These are phyloP conservation scores for Danio aesculapii DNA, from an alignment of 2,797 vertebrate species.

Conservation along the genomic window DNA sequence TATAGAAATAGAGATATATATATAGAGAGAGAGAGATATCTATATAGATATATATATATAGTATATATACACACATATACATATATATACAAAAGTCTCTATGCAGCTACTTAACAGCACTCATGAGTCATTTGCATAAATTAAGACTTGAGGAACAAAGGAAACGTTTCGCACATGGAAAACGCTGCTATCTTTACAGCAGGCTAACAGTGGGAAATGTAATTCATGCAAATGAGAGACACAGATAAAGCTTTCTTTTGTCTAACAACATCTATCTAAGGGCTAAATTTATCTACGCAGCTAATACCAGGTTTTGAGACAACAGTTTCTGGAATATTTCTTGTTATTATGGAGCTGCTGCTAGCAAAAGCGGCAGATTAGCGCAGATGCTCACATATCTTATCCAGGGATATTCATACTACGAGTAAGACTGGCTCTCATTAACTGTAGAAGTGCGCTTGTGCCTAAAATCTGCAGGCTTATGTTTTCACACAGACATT, in stretches of 20 bases:
- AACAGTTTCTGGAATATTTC: conserved; percentile 60
- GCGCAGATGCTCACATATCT: not conserved
- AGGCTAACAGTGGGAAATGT: conserved; percentile 76
- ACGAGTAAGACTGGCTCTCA: not conserved
- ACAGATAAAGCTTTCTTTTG: conserved; percentile 77
- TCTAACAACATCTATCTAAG: conserved; percentile 72
- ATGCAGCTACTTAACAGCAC: conserved; percentile 48
- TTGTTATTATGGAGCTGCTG: conserved; percentile 23
- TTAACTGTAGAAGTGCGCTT: not conserved
- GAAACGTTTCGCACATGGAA: conserved; percentile 70
- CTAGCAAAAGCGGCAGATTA: conserved; percentile 27
- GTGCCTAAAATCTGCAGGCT: not conserved
- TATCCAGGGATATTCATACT: not conserved
- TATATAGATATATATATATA: no score
- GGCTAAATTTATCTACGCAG: conserved; percentile 69
- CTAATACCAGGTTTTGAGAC: conserved; percentile 64
- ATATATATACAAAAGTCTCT: not conserved
- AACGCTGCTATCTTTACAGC: conserved; percentile 74
- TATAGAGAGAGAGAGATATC: no score
- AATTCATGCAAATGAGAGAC: conserved; percentile 82
- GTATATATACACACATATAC: no score
- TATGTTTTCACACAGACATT: not conserved
- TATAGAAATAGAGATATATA: no score
- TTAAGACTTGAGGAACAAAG: conserved; percentile 73
- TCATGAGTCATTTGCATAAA: conserved; percentile 72